Evolutionary conservation across 2,888 invertebrate genomes (phyloP).

Genomic region (Kuschelorhynchus macadamiae): DNA sequence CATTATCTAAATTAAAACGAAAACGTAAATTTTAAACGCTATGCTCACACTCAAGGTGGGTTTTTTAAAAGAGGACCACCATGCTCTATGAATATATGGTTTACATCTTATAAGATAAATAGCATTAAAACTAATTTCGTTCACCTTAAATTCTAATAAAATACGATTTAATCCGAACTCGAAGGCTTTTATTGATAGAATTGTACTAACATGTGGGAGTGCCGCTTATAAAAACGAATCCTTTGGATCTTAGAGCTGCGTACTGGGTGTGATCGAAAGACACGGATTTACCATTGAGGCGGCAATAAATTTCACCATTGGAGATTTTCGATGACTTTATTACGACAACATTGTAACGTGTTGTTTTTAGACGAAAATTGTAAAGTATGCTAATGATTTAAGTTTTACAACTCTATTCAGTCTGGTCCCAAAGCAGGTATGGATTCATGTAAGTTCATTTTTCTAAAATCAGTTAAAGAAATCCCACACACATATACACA

Average conservation of each 20-base stretch:
- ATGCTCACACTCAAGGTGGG: slow-evolving; percentile 27
- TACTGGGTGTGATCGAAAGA: slow-evolving; percentile 52
- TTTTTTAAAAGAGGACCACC: slow-evolving; percentile 34
- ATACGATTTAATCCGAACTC: slow-evolving; percentile 42
- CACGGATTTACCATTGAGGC: slow-evolving; percentile 57
- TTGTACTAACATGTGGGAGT: slow-evolving; percentile 44
- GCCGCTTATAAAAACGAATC: slow-evolving; percentile 35
- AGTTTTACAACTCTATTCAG: slow-evolving; percentile 17
- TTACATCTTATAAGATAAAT: slow-evolving; percentile 41
- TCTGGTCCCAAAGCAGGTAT: too few relatives aligned
- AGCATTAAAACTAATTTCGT: slow-evolving; percentile 44
- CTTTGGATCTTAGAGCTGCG: slow-evolving; percentile 25
- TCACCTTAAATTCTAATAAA: slow-evolving; percentile 39
- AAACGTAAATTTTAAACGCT: slow-evolving; percentile 42
- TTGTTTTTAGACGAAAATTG: slow-evolving; percentile 27
- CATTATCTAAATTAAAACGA: slow-evolving; percentile 24
- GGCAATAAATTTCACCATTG: slow-evolving; percentile 56
- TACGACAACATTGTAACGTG: slow-evolving; percentile 39
- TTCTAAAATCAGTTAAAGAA: too few relatives aligned
- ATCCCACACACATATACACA: too few relatives aligned
- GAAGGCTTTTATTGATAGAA: slow-evolving; percentile 41
- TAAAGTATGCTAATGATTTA: slow-evolving; percentile 2
- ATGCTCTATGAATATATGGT: slow-evolving; percentile 34
- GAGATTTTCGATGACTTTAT: slow-evolving; percentile 56
- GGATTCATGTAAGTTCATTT: too few relatives aligned